phyloP scores from a whole-genome alignment of 2,797 vertebrate species.

The Anabas testudineus region DNA sequence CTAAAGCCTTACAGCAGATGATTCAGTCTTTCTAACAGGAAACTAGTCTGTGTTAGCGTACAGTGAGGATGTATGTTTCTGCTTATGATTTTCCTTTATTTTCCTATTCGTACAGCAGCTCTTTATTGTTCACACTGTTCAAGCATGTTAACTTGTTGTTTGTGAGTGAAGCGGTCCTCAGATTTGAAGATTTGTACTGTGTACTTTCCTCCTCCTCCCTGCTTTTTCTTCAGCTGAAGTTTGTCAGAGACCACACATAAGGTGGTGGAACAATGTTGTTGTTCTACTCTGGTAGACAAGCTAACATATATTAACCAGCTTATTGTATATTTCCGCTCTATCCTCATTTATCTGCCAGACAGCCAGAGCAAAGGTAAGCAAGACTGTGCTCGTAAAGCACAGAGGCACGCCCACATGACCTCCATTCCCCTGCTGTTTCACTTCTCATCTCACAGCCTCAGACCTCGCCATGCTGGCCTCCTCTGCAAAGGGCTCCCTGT shows the following conservation, averaged over 20 bases:
- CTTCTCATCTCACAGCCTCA: conserved; percentile 56
- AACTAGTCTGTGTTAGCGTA: conserved; percentile 42
- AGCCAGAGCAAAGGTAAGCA: conserved; percentile 41
- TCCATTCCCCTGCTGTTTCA: conserved; percentile 49
- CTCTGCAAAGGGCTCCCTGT: conserved; percentile 45
- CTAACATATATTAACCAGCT: conserved; percentile 64
- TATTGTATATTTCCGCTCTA: conserved; percentile 59
- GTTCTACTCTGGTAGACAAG: conserved; percentile 54
- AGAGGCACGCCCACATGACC: conserved; percentile 37
- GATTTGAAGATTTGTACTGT: conserved; percentile 57
- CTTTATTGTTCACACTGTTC: conserved; percentile 36
- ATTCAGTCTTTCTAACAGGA: conserved; percentile 52
- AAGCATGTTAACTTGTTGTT: conserved; percentile 35
- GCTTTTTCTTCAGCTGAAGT: conserved; percentile 60
- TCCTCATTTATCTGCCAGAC: conserved; percentile 69
- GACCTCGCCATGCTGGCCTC: conserved; percentile 24
- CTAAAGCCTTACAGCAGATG: conserved; percentile 62
- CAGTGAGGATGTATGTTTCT: conserved; percentile 59
- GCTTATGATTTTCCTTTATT: conserved; percentile 60
- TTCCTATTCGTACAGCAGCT: conserved; percentile 39
- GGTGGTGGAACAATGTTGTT: conserved; percentile 57
- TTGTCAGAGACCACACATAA: conserved; percentile 77
- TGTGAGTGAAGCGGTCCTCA: conserved; percentile 15
- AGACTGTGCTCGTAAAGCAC: conserved; percentile 56
- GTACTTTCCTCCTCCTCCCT: conserved; percentile 32